Evolutionary conservation across 2,113 vertebrate genomes (phyloP), one percentile per base, ranked within the genome.

Genomic region (Myrmecophaga tridactyla): DNA sequence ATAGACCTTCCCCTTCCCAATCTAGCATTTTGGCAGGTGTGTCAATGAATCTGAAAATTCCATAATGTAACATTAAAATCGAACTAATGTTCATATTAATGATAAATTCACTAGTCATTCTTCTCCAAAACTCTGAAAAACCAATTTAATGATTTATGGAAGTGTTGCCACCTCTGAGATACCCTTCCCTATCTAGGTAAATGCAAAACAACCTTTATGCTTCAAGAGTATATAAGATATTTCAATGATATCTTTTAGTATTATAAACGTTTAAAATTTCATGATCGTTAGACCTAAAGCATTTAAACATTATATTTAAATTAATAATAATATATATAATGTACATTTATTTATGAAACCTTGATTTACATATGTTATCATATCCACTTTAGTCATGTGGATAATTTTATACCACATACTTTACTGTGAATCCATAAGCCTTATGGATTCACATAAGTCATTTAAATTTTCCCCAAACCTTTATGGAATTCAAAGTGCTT

Each of bases 31-130:
- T 72, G 60, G 89, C 31, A 81, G 77, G 65, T 53, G n/a, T n/a
- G 46, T 31, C 80, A 73, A 25, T 67, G 82, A 96, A 76, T 51
- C 48, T 21, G 87, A 89, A 69, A 83, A 73, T 18, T 92, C 12
- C 81, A 95, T 72, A 53, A 78, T 84, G 80, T 25, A 78, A 83
- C 12, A 93, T 39, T 78, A 73, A 94, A 81, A 93, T 63, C 67
- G n/a, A 34, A 62, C 81, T 70, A n/a, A 76, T 81, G 6, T 43
- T 75, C 51, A 27, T 58, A 69, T 46, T 88, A 92, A 82, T 92
- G 46, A 70, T 60, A 90, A 85, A 60, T 25, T 39, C 31, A 82
- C 48, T 7, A 85, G 23, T 82, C 25, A 81, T 46, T 86, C 25
- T 85, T 83, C 63, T 85, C 46, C 21, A 72, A 86, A 84, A 86